Conservation (phyloP, 2,113 vertebrate species). For the Cynoglossus semilaevis region DNA sequence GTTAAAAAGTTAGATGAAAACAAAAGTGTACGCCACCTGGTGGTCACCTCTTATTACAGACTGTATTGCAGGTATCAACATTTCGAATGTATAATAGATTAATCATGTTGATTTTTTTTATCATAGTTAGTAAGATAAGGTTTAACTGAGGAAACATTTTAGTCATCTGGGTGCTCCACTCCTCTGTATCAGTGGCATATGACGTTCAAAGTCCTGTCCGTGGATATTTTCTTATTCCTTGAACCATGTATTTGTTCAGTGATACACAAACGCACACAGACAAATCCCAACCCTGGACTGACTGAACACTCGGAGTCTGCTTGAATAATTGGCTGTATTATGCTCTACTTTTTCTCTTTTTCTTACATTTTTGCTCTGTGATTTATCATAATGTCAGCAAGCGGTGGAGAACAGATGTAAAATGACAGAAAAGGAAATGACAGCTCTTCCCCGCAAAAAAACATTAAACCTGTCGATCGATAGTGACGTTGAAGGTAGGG, state of each 20-base stretch:
- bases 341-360: conserved; percentile 32
- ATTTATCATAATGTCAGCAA: conserved; percentile 46
- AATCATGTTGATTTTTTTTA: too few relatives aligned
- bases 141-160: background rate
- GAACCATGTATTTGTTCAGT: conserved; percentile 1
- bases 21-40: too few relatives aligned
- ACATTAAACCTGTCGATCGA: conserved; percentile 74
- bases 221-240: background rate
- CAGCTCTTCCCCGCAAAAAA: conserved; percentile 66
- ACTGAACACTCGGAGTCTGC: conserved; percentile 13
- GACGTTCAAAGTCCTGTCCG: conserved; percentile 11
- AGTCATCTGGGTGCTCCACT: background rate
- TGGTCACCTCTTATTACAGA: too few relatives aligned
- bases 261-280: background rate
- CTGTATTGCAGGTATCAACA: too few relatives aligned
- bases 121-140: too few relatives aligned
- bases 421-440: conserved; percentile 63
- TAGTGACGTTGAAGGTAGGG: conserved; percentile 72
- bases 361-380: conserved; percentile 7
- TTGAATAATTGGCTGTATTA: conserved; percentile 26
- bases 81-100: too few relatives aligned
- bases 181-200: conserved; percentile 12
- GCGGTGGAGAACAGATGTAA: conserved; percentile 46
- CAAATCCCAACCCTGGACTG: conserved; percentile 2
- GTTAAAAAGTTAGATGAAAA: too few relatives aligned